Evolutionary conservation across 2,797 vertebrate species (phyloP).

Genomic region (Hapalemur alaotrensis): DNA sequence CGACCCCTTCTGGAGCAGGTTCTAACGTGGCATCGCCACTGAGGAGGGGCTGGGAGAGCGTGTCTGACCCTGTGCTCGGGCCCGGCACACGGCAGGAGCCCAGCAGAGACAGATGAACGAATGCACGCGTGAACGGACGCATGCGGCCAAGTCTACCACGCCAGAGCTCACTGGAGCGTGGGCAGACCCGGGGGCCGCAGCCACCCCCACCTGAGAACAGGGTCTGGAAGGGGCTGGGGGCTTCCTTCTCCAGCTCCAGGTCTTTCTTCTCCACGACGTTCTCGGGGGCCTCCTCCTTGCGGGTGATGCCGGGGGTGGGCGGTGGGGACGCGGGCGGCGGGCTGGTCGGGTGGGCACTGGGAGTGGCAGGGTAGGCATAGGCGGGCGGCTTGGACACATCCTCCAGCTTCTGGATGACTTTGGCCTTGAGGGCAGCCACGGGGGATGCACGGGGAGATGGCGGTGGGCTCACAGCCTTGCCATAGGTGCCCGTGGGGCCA

Average conservation of each 20-base stretch:
- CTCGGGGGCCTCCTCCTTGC: constrained; percentile 91
- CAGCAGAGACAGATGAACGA: neutral
- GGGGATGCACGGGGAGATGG: constrained; percentile 87
- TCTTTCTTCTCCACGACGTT: constrained; percentile 88
- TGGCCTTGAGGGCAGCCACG: constrained; percentile 91
- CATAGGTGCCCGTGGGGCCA: constrained; percentile 87
- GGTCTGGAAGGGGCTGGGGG: constrained; percentile 86
- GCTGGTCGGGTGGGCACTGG: constrained; percentile 89
- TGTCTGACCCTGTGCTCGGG: fast-evolving
- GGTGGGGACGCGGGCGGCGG: constrained; percentile 87
- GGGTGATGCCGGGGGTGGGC: constrained; percentile 85
- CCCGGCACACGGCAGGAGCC: fast-evolving
- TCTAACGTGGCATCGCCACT: fast-evolving
- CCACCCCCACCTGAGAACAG: constrained; percentile 89
- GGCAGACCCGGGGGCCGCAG: neutral
- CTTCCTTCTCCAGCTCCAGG: constrained; percentile 87
- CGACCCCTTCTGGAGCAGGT: no score
- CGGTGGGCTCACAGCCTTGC: constrained; percentile 89
- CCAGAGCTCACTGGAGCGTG: neutral
- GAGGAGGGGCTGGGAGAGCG: fast-evolving
- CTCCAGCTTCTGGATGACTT: constrained; percentile 90
- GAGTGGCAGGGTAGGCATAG: constrained; percentile 88
- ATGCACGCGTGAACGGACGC: fast-evolving
- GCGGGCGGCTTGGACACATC: constrained; percentile 85
- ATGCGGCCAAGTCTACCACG: fast-evolving